Conservation (phyloP, 2,113 vertebrate genomes). For the Antechinus flavipes region DNA sequence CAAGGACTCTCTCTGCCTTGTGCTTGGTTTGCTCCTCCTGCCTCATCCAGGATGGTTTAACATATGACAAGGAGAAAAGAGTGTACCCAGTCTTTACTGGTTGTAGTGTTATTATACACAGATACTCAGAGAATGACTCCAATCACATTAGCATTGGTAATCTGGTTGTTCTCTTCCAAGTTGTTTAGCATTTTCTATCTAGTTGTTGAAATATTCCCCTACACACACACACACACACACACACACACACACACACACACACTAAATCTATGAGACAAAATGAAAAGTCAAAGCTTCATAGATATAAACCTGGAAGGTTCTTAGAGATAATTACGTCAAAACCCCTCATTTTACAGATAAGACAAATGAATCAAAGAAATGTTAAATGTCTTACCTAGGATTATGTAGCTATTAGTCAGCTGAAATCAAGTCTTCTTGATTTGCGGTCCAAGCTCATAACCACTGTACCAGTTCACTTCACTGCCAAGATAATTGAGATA, state of each 20-base stretch:
- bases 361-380: background rate
- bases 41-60: conserved; percentile 7
- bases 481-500: background rate
- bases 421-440: background rate
- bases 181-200: background rate
- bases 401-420: background rate
- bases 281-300: background rate
- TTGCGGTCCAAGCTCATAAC: background rate
- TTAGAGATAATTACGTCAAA: background rate
- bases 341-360: background rate
- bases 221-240: too few species aligned
- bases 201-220: background rate
- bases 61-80: conserved; percentile 22
- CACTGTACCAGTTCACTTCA: background rate
- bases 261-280: background rate
- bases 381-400: background rate
- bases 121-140: background rate
- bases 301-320: background rate
- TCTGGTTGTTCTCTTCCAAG: background rate
- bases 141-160: background rate
- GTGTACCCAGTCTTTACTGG: conserved; percentile 27
- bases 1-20: conserved; percentile 62
- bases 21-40: conserved; percentile 29
- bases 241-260: background rate
- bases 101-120: background rate